These are phyloP conservation scores for Pterocles gutturalis DNA, from an alignment of 2,113 vertebrate species.

Conservation along the genomic window DNA sequence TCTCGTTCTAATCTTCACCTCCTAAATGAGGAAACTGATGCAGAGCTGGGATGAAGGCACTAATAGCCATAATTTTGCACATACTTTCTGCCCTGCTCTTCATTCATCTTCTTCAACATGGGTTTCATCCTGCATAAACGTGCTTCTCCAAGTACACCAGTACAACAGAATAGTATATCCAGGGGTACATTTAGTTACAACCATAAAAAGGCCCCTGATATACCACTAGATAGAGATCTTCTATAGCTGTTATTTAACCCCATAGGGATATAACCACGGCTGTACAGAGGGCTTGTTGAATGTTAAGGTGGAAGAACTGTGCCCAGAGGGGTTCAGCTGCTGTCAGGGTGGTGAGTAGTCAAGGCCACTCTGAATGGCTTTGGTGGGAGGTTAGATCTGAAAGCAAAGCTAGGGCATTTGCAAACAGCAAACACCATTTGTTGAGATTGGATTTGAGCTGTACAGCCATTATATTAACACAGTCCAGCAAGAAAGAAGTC, in stretches of 20 bases:
- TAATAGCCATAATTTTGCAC: background rate
- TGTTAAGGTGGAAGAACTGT: background rate
- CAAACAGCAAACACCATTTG: background rate
- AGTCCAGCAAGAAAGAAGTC: slow-evolving; percentile 27
- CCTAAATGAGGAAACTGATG: background rate
- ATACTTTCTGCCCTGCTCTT: background rate
- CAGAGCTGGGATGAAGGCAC: background rate
- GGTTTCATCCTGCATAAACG: background rate
- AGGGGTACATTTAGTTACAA: background rate
- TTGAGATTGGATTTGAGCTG: background rate
- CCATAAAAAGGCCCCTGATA: background rate
- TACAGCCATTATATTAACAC: slow-evolving; percentile 2
- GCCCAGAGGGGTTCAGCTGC: background rate
- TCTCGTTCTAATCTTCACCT: background rate
- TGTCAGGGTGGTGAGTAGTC: background rate
- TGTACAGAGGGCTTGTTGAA: background rate
- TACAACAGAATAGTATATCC: background rate
- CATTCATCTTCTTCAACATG: background rate
- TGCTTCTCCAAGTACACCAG: background rate
- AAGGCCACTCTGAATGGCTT: background rate
- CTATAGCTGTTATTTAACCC: background rate
- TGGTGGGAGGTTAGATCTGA: background rate
- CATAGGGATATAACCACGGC: background rate
- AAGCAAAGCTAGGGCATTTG: background rate
- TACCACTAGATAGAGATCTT: background rate